Base-by-base conservation (phyloP, 2,113 vertebrate species). In the Myrmecophaga tridactyla region DNA sequence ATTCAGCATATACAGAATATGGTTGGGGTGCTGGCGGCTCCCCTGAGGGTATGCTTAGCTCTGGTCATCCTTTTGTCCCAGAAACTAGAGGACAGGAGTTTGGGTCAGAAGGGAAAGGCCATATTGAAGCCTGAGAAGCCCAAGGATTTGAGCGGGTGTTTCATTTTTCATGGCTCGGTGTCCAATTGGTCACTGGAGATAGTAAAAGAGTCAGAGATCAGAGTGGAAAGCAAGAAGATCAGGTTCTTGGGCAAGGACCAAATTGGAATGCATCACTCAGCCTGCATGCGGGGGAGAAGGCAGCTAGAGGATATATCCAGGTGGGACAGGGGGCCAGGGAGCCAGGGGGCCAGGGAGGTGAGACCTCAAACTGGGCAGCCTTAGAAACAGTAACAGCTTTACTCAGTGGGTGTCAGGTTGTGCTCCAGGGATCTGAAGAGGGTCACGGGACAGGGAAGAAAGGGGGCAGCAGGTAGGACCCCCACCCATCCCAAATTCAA, bases 221-320 rank as follows among this genome's bases (percentile, higher is more conserved):
- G 53, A 58, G 87, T 60, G 11, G 63, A 73, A 97, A 94, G 62
- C 83, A 76, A 51, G 73, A 63, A 23, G 96, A 98, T 98, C 97
- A 3, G 87, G 95, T 98, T 97, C 97, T 97, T 83, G 60, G 43
- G 0, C 41, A 12, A 90, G 39, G 51, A 80, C 78, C 39, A 69
- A 65, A 60, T 5, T 39, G 75, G 14, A 41, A 88, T 60, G 77
- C 1, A 1, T 56, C 82, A 53, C 29, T 51, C 25, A 8, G 34
- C 43, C 89, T 89, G 77, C 46, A 58, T 0, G 0, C 48, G 39
- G n/a, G 18, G 83, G 41, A 81, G 31, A 53, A 34, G 56, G 39
- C 39, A 46, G 43, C 56, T 11, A 39, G n/a, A 63, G 31, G 34
- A 41, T 0, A 3, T 8, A 65, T 12, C 39, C 0, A 15, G 31